Evolutionary conservation across 2,113 vertebrate genomes (phyloP), one percentile per base, ranked within the genome.

Genomic region (Trachemys scripta): DNA sequence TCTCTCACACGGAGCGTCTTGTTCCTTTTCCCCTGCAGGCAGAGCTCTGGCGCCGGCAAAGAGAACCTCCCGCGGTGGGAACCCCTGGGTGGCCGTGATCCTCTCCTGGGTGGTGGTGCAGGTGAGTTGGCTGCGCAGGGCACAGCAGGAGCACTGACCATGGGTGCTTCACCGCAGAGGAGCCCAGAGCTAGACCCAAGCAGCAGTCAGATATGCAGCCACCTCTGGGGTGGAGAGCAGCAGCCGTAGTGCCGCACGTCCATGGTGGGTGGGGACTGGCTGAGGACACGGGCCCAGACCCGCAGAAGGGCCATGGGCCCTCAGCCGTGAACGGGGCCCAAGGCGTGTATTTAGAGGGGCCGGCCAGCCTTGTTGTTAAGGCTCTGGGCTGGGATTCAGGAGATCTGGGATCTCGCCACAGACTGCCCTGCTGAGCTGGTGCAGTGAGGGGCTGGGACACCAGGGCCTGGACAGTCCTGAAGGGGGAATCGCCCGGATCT

Each of bases 21-120:
- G 56, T n/a, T 29, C 49, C 0, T 0, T 35, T 96, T 65, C 92
- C 57, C 25, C 59, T 1, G 0, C 94, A 99, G 99, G 99, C 85
- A 98, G 98, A 82, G 98, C 95, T 0, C 95, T 99, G 81, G 96
- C 95, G 1, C 98, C 98, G 9, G 99, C 99, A 45, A 99, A 99
- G 98, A 99, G 94, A 97, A 99, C 99, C 0, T 99, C 99, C 31
- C 96, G 79, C 35, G 98, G 97, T 1, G 99, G 99, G 25, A 99
- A 99, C 96, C 99, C 99, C 35, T 99, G 99, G 99, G 98, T 98
- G 86, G 98, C 99, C 0, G 99, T 99, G 42, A 97, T 99, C 75
- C 94, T 99, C 59, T 99, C 99, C 96, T 99, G 99, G 99, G 97
- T 99, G 69, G 97, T 99, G 13, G 99, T 99, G 24, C 99, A 99